Conservation (phyloP, 2,888 invertebrate species). For the Torymus texanus region DNA sequence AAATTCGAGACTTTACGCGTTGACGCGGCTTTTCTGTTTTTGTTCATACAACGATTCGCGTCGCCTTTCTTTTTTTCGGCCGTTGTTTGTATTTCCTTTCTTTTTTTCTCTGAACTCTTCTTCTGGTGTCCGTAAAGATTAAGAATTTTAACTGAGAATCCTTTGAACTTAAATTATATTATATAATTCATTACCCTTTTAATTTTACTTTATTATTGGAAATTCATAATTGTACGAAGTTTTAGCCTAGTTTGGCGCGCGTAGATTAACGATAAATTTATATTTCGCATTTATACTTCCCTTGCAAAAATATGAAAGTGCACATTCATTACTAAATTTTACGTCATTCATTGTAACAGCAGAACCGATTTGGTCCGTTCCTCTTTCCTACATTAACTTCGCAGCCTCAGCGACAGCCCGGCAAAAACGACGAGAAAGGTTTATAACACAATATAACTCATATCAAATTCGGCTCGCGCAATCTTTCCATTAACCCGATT, state of each 20-base stretch:
- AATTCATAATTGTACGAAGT: too few relatives aligned
- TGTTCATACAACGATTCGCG: background rate
- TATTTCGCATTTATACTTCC: background rate
- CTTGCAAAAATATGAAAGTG: background rate
- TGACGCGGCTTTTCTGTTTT: slow-evolving; percentile 3
- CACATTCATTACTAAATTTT: too few relatives aligned
- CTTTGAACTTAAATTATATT: slow-evolving; percentile 12
- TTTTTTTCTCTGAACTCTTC: background rate
- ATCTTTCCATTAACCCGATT: slow-evolving; percentile 45
- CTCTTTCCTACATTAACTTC: too few relatives aligned
- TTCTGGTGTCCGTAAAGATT: slow-evolving; percentile 28
- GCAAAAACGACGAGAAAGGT: too few relatives aligned
- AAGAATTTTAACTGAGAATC: slow-evolving; percentile 33
- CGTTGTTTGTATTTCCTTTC: background rate
- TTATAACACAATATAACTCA: slow-evolving; percentile 10
- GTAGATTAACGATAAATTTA: too few relatives aligned
- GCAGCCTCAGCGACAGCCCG: too few relatives aligned
- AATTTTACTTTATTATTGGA: too few relatives aligned
- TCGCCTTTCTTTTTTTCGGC: background rate
- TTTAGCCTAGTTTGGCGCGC: too few relatives aligned
- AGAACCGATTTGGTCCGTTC: too few relatives aligned
- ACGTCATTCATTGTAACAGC: too few relatives aligned
- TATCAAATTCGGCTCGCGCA: slow-evolving; percentile 12
- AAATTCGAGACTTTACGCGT: slow-evolving; percentile 34
- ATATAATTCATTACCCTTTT: too few relatives aligned